phyloP scores from a whole-genome alignment of 2,888 invertebrate species.

The Cataglyphis rosenhaueri region DNA sequence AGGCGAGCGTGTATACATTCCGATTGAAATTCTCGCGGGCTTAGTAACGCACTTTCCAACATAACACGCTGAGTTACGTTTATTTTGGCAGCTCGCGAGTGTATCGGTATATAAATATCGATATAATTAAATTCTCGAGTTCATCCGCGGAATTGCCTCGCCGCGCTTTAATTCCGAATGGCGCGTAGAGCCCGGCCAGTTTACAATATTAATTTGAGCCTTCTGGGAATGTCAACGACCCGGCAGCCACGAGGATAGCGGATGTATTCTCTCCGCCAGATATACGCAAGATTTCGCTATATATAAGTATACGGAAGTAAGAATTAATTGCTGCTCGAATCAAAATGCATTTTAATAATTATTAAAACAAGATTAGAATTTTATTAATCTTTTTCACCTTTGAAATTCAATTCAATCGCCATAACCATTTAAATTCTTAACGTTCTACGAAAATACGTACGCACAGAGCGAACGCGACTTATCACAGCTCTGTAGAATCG shows the following conservation, averaged over 20 bases:
- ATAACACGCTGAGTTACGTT: slow-evolving; percentile 46
- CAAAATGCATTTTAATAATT: not conserved
- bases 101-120: slow-evolving; percentile 27
- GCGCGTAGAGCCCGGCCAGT: slow-evolving; percentile 15
- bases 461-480: not conserved
- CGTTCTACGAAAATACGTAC: not conserved
- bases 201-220: slow-evolving; percentile 50
- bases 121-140: slow-evolving; percentile 17
- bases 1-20: slow-evolving; percentile 36
- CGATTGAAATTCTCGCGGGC: slow-evolving; percentile 51
- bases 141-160: slow-evolving; percentile 19
- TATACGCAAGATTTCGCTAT: not conserved
- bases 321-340: not conserved
- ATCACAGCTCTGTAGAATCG: slow-evolving; percentile 12
- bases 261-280: slow-evolving; percentile 40
- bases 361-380: not conserved
- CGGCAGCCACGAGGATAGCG: slow-evolving; percentile 8
- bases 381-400: not conserved
- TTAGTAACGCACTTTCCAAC: slow-evolving; percentile 47
- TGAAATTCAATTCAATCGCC: not conserved
- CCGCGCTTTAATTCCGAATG: slow-evolving; percentile 26
- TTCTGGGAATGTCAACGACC: slow-evolving; percentile 53
- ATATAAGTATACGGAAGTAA: not conserved
- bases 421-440: not conserved
- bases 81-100: slow-evolving; percentile 37